Evolutionary conservation across 2,888 invertebrate genomes (phyloP).

Genomic region (Spilarctia lutea): DNA sequence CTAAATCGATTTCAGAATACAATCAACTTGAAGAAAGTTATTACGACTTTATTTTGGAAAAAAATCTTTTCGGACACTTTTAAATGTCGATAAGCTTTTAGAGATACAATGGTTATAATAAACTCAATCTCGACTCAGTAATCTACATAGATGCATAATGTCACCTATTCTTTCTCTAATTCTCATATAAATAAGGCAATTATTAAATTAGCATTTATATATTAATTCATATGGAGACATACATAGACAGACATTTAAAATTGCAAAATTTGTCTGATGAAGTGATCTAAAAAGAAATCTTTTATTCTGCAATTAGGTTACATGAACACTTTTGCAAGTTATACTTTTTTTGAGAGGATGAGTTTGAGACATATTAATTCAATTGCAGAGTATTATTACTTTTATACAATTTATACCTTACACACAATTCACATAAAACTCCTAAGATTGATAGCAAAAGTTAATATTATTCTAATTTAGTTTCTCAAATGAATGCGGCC

Average conservation of each 20-base stretch:
- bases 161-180: background rate
- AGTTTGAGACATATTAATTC: background rate
- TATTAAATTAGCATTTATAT: background rate
- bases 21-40: background rate
- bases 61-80: background rate
- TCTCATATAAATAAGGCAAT: background rate
- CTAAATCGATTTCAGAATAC: background rate
- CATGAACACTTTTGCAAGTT: no score
- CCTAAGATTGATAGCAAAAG: background rate
- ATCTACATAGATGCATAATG: background rate
- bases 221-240: no score
- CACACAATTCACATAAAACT: background rate
- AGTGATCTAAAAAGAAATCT: no score
- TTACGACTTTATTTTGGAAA: background rate
- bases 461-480: background rate
- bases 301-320: no score
- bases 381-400: background rate
- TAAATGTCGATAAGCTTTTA: background rate
- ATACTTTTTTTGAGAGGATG: no score
- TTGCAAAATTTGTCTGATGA: no score
- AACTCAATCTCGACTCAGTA: background rate
- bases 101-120: no score
- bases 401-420: background rate
- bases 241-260: no score
- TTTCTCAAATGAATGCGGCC: constrained; percentile 20